Percentiles rank a stretch among this genome's conserved stretches.
Conservation (phyloP, 1,140 invertebrate genomes). For the Panagrolaimus sp. region DNA sequence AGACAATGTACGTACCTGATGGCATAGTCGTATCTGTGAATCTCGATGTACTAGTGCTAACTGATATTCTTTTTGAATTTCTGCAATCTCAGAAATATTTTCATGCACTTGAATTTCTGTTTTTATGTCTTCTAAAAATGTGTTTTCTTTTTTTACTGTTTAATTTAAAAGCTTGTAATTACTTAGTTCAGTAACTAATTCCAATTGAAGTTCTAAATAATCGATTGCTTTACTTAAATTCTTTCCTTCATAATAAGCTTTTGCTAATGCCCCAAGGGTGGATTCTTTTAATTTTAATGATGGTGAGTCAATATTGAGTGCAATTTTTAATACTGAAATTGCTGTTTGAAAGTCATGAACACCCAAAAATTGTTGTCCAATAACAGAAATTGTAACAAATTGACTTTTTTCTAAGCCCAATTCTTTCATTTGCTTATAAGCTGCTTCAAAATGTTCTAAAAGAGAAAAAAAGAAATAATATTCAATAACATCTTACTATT, state of each 20-base stretch:
- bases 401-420: slow-evolving; percentile 7
- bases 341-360: neutral
- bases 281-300: slow-evolving; percentile 13
- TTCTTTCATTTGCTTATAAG: slow-evolving; percentile 7
- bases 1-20: neutral
- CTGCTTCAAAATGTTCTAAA: slow-evolving; percentile 10
- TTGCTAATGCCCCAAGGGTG: slow-evolving; percentile 12
- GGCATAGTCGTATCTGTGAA: neutral
- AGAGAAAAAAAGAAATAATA: neutral
- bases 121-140: slow-evolving; percentile 4
- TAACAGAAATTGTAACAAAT: slow-evolving; percentile 18
- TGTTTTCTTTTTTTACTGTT: neutral
- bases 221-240: slow-evolving; percentile 6
- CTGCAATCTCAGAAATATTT: slow-evolving; percentile 11
- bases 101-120: slow-evolving; percentile 8
- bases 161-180: no score
- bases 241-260: slow-evolving; percentile 9
- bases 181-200: neutral
- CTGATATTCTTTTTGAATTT: neutral
- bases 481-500: no score
- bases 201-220: slow-evolving; percentile 11
- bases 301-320: slow-evolving; percentile 9
- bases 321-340: slow-evolving; percentile 5
- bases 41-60: slow-evolving; percentile 9
- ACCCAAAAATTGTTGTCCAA: slow-evolving; percentile 16